phyloP scores from a whole-genome alignment of 1,140 invertebrate species.

The Euschistus heros region DNA sequence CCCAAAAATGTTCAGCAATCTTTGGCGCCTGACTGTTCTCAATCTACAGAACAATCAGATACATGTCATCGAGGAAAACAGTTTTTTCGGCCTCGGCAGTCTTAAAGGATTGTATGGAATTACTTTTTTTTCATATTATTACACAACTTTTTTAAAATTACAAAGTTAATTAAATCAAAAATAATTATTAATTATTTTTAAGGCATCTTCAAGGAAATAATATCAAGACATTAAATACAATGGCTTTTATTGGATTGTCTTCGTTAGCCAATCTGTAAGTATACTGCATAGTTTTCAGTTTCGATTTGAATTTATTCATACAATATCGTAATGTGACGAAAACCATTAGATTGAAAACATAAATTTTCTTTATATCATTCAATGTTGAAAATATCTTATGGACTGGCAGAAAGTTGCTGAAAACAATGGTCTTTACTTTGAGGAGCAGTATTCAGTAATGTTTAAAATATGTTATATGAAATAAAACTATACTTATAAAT shows the following conservation, averaged over 20 bases:
- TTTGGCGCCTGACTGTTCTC: conserved; percentile 35
- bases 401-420: too few relatives aligned
- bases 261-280: conserved; percentile 33
- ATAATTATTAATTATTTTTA: conserved; percentile 19
- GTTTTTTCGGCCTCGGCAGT: conserved; percentile 34
- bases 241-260: conserved; percentile 33
- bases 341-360: too few relatives aligned
- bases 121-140: background rate
- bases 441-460: too few relatives aligned
- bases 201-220: conserved; percentile 34
- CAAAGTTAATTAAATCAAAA: too few relatives aligned
- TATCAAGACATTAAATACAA: conserved; percentile 30
- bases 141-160: background rate
- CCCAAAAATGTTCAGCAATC: conserved; percentile 32
- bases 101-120: conserved; percentile 35
- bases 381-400: too few relatives aligned
- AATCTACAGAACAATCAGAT: conserved; percentile 35
- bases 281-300: background rate
- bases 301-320: conserved; percentile 13
- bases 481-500: too few relatives aligned
- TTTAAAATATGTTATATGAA: too few relatives aligned
- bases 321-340: too few relatives aligned
- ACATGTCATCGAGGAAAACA: conserved; percentile 29
- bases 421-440: too few relatives aligned
- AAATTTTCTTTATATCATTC: too few relatives aligned